Percentiles rank a stretch among this genome's conserved stretches.
Conservation (phyloP, 2,113 vertebrate genomes). For the Brienomyrus brachyistius region DNA sequence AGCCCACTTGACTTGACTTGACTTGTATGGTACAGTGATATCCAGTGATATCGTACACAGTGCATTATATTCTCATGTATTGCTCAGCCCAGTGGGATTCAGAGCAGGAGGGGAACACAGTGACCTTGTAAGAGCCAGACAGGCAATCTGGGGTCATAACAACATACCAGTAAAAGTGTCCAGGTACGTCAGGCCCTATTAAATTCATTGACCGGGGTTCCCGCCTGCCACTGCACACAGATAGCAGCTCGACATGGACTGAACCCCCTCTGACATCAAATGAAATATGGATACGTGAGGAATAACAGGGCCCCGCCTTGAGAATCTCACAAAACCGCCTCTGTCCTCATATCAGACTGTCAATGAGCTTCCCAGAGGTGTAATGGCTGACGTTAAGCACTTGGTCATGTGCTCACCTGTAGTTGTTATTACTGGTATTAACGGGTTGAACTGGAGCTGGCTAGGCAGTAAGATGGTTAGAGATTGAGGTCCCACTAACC, state of each 20-base stretch:
- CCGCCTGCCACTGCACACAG: not conserved
- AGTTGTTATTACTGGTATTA: not conserved
- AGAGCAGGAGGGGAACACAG: not conserved
- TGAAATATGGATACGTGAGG: not conserved
- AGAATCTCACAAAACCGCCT: not conserved
- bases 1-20: not conserved
- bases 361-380: not conserved
- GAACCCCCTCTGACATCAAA: not conserved
- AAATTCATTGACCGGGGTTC: not conserved
- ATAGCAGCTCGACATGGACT: not conserved
- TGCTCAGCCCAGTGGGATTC: not conserved
- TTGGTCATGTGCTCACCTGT: not conserved
- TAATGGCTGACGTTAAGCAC: not conserved
- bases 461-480: not conserved
- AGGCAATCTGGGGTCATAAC: constrained; percentile 9
- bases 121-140: not conserved
- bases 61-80: not conserved
- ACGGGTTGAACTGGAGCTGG: not conserved
- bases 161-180: not conserved
- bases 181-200: not conserved
- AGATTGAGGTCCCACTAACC: not conserved
- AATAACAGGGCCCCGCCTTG: not conserved
- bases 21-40: not conserved
- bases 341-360: not conserved
- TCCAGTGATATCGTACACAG: not conserved